Percentiles rank a stretch among this genome's conserved stretches.
Conservation (phyloP, 2,113 vertebrate genomes). For the Cettia cetti region DNA sequence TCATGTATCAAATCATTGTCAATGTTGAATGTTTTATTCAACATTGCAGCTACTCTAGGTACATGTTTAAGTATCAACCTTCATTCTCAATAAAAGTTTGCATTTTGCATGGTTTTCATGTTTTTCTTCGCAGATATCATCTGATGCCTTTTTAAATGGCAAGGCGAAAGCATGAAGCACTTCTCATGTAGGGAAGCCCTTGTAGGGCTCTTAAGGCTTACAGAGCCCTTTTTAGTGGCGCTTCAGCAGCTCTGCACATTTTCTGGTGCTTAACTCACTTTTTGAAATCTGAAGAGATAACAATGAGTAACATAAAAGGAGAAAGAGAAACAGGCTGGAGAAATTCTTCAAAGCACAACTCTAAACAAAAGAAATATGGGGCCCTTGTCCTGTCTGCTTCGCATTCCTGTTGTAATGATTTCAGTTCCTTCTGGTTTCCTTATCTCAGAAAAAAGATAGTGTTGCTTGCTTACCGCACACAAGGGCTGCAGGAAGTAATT, state of each 20-base stretch:
- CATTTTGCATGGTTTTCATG: neutral
- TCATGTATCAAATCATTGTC: neutral
- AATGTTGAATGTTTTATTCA: neutral
- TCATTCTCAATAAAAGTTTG: neutral
- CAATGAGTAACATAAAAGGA: conserved; percentile 12
- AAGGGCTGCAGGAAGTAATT: conserved; percentile 23
- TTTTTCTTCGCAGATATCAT: neutral
- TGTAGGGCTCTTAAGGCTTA: neutral
- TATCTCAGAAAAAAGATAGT: conserved; percentile 37
- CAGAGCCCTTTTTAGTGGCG: neutral
- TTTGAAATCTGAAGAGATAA: conserved; percentile 40
- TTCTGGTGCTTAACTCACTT: conserved; percentile 30
- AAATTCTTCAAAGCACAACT: conserved; percentile 18
- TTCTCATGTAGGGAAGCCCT: neutral
- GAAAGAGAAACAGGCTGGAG: neutral
- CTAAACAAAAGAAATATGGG: conserved; percentile 34
- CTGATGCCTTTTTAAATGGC: neutral
- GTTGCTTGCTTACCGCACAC: neutral
- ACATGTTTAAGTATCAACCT: neutral
- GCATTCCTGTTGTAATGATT: neutral
- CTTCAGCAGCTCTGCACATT: conserved; percentile 10
- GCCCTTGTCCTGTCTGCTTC: neutral
- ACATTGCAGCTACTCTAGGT: neutral
- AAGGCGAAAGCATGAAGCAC: neutral
- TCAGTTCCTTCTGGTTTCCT: conserved; percentile 22